Conservation (phyloP, 2,888 invertebrate genomes). For the Asteroscopus sphinx region DNA sequence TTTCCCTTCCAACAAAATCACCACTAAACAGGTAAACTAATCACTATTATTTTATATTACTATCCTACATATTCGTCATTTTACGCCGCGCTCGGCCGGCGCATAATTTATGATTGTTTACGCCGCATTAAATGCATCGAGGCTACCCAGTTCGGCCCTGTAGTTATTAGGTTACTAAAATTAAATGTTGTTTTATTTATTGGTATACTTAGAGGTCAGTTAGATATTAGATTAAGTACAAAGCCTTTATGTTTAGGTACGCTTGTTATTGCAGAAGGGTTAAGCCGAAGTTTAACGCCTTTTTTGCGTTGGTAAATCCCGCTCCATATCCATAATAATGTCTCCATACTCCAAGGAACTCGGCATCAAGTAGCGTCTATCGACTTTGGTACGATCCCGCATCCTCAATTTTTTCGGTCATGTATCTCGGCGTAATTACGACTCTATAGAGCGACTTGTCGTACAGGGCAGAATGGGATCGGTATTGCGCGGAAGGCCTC, state of each 20-base stretch:
- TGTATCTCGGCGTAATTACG: too few relatives aligned
- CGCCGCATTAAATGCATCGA: conserved; percentile 54
- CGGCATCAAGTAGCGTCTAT: too few relatives aligned
- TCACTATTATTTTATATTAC: conserved; percentile 10
- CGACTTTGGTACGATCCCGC: too few relatives aligned
- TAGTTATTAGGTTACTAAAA: conserved; percentile 41
- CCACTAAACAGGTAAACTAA: conserved; percentile 20
- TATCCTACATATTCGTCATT: conserved; percentile 21
- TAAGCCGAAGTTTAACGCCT: too few relatives aligned
- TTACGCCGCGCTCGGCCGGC: conserved; percentile 1
- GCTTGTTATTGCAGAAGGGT: too few relatives aligned
- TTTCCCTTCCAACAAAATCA: background rate
- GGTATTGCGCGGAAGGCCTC: too few relatives aligned
- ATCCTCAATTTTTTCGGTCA: too few relatives aligned
- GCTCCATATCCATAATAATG: too few relatives aligned
- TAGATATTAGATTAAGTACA: conserved; percentile 17
- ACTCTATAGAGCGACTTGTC: too few relatives aligned
- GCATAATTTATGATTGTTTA: conserved; percentile 66
- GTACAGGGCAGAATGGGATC: too few relatives aligned
- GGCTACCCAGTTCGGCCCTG: conserved; percentile 49
- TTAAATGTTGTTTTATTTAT: conserved; percentile 47
- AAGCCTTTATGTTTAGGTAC: background rate
- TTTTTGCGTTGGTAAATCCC: too few relatives aligned
- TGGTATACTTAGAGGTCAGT: conserved; percentile 15
- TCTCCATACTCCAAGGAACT: too few relatives aligned